These are phyloP conservation scores for Pyrrhosoma nymphula DNA, from an alignment of 2,888 invertebrate genomes.

Conservation along the genomic window DNA sequence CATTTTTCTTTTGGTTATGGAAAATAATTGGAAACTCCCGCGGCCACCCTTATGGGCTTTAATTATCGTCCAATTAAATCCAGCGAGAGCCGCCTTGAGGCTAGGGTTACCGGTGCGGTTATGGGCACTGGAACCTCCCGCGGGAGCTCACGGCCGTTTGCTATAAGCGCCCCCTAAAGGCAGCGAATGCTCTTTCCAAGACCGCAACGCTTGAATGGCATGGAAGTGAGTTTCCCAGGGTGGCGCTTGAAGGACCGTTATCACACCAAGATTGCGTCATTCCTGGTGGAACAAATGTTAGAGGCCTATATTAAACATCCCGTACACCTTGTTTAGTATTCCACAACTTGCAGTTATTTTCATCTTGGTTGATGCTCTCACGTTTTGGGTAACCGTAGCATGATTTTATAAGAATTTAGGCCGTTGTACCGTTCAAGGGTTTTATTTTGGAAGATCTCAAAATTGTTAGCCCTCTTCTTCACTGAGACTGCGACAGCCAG, in stretches of 20 bases:
- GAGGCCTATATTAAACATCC: neutral
- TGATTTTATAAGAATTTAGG: too few relatives aligned
- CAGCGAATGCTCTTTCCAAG: neutral
- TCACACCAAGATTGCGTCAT: neutral
- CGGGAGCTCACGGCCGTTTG: neutral
- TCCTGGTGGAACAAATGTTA: neutral
- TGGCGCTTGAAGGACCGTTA: neutral
- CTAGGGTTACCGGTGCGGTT: neutral
- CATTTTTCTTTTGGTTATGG: neutral
- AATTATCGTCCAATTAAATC: slow-evolving; percentile 31
- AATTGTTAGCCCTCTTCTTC: too few relatives aligned
- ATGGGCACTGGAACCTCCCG: neutral
- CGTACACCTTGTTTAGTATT: neutral
- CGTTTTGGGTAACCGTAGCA: neutral
- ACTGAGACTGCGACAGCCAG: too few relatives aligned
- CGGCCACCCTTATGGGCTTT: neutral
- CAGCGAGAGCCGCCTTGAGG: neutral
- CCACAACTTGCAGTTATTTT: neutral
- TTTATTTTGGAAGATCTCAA: too few relatives aligned
- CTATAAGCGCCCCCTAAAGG: neutral
- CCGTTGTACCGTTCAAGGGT: too few relatives aligned
- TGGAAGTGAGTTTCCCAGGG: neutral
- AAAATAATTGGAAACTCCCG: neutral
- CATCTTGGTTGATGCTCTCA: neutral
- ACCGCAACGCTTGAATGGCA: neutral